A percentile compares a stretch with the other conserved stretches of the same genome.
These are phyloP conservation scores for Plebejus argus DNA, from an alignment of 2,888 invertebrate species.

Conservation along the genomic window DNA sequence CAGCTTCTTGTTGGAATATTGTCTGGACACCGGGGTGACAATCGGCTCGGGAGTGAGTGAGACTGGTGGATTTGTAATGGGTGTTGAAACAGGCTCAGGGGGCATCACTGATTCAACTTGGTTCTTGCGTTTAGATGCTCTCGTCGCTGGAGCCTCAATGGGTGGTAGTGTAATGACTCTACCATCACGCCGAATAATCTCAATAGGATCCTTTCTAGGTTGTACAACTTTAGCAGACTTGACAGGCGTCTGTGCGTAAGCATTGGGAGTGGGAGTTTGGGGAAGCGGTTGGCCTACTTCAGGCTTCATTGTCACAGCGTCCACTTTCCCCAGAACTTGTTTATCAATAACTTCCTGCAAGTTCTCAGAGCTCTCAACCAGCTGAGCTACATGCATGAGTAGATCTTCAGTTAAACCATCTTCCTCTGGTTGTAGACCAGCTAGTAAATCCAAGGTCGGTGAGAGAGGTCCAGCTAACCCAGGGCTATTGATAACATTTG, in stretches of 20 bases:
- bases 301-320: constrained; percentile 53
- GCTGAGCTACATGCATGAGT: constrained; percentile 86
- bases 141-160: constrained; percentile 90
- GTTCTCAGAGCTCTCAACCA: constrained; percentile 85
- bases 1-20: constrained; percentile 66
- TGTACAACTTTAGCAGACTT: constrained; percentile 57
- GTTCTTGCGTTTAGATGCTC: constrained; percentile 85
- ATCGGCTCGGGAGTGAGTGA: constrained; percentile 59
- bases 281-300: constrained; percentile 50
- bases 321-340: constrained; percentile 79
- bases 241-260: constrained; percentile 56
- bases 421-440: constrained; percentile 83
- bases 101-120: constrained; percentile 56
- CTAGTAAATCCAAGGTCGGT: constrained; percentile 80
- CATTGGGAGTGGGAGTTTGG: constrained; percentile 44
- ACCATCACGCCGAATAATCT: constrained; percentile 87
- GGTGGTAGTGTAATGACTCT: constrained; percentile 89
- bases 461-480: constrained; percentile 79
- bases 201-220: constrained; percentile 82
- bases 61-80: constrained; percentile 44
- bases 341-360: constrained; percentile 87
- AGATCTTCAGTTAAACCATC: constrained; percentile 86
- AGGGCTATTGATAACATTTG: constrained; percentile 70
- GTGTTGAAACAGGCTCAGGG: constrained; percentile 43
- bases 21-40: constrained; percentile 58